Evolutionary conservation across 64 coral and sea anemone genomes (phyloP).

Genomic region (Dendronephthya gigantea): DNA sequence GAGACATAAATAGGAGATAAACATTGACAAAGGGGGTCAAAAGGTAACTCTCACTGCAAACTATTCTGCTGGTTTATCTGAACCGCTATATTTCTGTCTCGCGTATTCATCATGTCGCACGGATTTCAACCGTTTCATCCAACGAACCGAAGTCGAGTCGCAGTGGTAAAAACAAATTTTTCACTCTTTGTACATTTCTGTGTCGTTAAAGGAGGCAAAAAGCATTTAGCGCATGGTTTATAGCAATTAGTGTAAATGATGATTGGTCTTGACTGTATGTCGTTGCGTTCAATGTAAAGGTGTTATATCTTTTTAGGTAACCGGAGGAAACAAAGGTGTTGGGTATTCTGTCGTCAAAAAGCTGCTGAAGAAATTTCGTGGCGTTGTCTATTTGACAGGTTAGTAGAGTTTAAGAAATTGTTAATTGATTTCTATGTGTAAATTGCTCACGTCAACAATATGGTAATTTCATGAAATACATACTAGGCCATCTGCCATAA

Average conservation of each 20-base stretch:
- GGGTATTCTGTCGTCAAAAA: slow-evolving; percentile 6
- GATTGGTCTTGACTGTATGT: not conserved
- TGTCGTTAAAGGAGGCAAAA: not conserved
- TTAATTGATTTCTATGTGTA: not conserved
- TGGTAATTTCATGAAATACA: not conserved
- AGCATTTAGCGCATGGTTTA: not conserved
- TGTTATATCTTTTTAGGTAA: not conserved
- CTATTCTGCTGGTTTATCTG: not conserved
- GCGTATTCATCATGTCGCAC: not conserved
- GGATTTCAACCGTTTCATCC: slow-evolving; percentile 9
- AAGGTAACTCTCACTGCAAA: slow-evolving; percentile 6
- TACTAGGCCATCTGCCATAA: not conserved
- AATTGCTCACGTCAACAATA: slow-evolving; percentile 19
- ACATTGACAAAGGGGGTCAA: slow-evolving; percentile 10
- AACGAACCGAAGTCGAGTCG: not conserved
- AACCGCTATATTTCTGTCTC: not conserved
- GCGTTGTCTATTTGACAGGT: slow-evolving; percentile 12
- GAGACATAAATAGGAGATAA: slow-evolving; percentile 8
- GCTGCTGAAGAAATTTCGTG: not conserved
- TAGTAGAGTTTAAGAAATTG: not conserved
- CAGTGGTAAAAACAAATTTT: slow-evolving; percentile 3
- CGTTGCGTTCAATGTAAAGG: not conserved
- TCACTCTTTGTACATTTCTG: not conserved
- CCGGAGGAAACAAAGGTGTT: slow-evolving; percentile 10
- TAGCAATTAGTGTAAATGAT: not conserved